Evolutionary conservation across 2,113 vertebrate species (phyloP).

Genomic region (Dipodomys merriami): DNA sequence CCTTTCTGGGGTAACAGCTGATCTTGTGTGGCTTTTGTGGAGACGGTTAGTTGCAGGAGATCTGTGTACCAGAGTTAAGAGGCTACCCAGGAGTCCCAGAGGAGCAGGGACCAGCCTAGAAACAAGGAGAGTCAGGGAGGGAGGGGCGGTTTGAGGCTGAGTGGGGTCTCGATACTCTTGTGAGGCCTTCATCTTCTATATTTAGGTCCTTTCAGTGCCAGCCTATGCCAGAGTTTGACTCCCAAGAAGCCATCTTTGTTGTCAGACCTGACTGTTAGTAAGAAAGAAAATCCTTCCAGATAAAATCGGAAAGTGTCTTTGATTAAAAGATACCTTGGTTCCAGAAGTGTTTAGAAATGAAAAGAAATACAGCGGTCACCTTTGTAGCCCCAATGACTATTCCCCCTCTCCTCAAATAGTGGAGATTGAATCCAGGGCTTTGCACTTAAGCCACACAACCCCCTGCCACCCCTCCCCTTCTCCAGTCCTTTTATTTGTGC

Average conservation of each 20-base stretch:
- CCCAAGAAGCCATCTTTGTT: neutral
- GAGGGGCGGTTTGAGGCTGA: neutral
- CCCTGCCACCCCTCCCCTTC: too few relatives aligned
- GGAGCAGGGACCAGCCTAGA: neutral
- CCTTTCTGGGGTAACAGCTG: neutral
- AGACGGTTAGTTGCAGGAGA: neutral
- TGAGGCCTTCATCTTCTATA: neutral
- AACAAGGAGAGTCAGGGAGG: neutral
- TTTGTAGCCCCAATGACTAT: neutral
- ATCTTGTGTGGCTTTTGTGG: neutral
- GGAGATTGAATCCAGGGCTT: too few relatives aligned
- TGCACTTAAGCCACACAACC: too few relatives aligned
- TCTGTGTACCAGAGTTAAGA: neutral
- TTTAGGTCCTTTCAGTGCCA: neutral
- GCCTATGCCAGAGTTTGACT: neutral
- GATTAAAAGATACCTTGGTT: neutral
- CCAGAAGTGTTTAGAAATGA: neutral
- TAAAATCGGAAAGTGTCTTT: neutral
- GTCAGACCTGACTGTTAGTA: neutral
- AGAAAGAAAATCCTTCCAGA: neutral
- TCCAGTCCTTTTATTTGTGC: too few relatives aligned
- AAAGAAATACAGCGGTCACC: neutral
- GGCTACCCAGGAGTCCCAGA: too few relatives aligned
- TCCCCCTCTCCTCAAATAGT: too few relatives aligned
- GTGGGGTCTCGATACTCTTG: too few relatives aligned